Evolutionary conservation across 2,888 invertebrate species (phyloP).

Genomic region (Molorchus minor): DNA sequence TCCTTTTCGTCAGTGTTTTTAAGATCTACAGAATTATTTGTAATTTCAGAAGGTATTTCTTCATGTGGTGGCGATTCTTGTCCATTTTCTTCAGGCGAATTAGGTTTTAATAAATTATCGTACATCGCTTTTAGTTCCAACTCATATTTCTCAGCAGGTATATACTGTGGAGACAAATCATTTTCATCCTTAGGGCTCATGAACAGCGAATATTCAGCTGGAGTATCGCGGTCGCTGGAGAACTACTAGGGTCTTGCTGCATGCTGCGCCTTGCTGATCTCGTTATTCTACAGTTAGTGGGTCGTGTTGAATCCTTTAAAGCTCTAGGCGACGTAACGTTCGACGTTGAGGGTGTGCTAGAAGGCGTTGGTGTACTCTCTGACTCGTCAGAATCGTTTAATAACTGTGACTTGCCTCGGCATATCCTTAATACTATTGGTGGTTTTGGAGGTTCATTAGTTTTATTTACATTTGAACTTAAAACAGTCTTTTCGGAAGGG

Average conservation of each 20-base stretch:
- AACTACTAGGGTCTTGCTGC: conserved; percentile 60
- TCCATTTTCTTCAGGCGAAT: conserved; percentile 45
- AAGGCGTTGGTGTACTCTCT: conserved; percentile 62
- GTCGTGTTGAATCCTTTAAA: conserved; percentile 50
- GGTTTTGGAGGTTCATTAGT: conserved; percentile 63
- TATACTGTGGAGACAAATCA: conserved; percentile 61
- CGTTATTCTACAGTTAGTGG: conserved; percentile 59
- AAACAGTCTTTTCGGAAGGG: conserved; percentile 54
- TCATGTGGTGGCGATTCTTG: conserved; percentile 30
- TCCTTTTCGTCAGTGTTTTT: conserved; percentile 50
- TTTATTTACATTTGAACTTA: conserved; percentile 57
- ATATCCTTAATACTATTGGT: conserved; percentile 88
- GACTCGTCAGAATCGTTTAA: conserved; percentile 63
- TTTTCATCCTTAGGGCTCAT: conserved; percentile 57
- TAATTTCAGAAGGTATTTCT: background rate
- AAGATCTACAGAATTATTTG: background rate
- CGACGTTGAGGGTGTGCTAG: conserved; percentile 67
- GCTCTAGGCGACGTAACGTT: conserved; percentile 63
- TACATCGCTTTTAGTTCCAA: conserved; percentile 62
- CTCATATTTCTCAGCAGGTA: conserved; percentile 63
- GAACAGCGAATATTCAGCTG: conserved; percentile 55
- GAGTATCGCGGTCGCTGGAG: conserved; percentile 60
- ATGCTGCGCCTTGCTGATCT: conserved; percentile 61
- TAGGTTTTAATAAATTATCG: conserved; percentile 59
- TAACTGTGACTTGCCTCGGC: conserved; percentile 73